Percentiles rank a stretch among this genome's conserved stretches.
Evolutionary conservation across 2,888 invertebrate genomes (phyloP).

Genomic region (Aleiodes alternator): DNA sequence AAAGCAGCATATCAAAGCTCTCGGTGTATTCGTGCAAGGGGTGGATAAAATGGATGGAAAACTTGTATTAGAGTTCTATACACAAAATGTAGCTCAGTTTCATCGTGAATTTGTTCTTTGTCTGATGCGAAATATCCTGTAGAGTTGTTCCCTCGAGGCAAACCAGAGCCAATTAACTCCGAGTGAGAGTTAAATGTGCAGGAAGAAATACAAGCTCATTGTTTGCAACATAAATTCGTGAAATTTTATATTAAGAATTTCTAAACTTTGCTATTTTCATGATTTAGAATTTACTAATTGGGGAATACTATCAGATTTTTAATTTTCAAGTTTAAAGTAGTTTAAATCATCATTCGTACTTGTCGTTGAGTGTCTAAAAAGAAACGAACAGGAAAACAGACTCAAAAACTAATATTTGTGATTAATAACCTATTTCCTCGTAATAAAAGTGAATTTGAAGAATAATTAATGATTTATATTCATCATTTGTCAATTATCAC

Average conservation of each 20-base stretch:
- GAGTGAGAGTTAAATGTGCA: conserved; percentile 20
- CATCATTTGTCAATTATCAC: too few species aligned
- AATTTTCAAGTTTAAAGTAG: too few species aligned
- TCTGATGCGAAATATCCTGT: conserved; percentile 18
- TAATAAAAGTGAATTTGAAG: too few species aligned
- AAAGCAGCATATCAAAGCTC: too few species aligned
- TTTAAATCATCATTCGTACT: too few species aligned
- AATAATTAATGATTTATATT: too few species aligned
- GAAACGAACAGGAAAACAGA: too few species aligned
- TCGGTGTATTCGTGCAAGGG: background rate
- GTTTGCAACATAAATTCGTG: background rate
- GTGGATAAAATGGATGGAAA: background rate
- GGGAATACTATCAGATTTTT: too few species aligned
- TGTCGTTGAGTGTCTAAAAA: too few species aligned
- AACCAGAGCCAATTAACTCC: conserved; percentile 10
- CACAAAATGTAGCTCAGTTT: conserved; percentile 1
- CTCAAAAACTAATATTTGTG: too few species aligned
- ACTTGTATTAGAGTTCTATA: conserved; percentile 19
- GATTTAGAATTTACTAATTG: background rate
- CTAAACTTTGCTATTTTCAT: too few species aligned
- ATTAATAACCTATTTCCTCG: too few species aligned
- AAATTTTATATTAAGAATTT: background rate
- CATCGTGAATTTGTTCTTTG: conserved; percentile 19
- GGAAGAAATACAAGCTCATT: background rate
- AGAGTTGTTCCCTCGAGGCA: background rate